Percentiles rank a stretch among this genome's conserved stretches.
Conservation (phyloP, 1,140 invertebrate genomes). For the Drosophila insularis region DNA sequence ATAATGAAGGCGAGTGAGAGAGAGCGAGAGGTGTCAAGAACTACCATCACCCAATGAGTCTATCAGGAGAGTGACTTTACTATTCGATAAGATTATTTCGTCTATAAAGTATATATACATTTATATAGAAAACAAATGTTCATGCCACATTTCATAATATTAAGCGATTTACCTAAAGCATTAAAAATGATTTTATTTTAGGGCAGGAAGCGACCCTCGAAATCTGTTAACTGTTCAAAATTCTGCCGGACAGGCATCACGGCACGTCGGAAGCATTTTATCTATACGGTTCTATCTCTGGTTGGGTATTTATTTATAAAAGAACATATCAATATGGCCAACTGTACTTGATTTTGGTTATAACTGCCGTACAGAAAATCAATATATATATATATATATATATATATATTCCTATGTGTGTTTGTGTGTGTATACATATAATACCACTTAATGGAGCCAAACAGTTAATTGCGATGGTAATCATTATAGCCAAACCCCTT, state of each 20-base stretch:
- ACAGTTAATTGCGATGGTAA: constrained; percentile 43
- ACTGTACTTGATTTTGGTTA: background rate
- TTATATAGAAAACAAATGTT: background rate
- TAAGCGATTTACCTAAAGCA: background rate
- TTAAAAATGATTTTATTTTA: background rate
- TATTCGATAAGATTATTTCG: constrained; percentile 2
- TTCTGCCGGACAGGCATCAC: constrained; percentile 16
- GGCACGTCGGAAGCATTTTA: background rate
- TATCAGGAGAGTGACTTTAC: constrained; percentile 4
- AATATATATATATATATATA: constrained; percentile 21
- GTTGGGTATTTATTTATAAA: background rate
- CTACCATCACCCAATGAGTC: background rate
- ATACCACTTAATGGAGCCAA: constrained; percentile 33
- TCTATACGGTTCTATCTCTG: background rate
- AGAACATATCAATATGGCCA: background rate
- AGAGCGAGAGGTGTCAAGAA: background rate
- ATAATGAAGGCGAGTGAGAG: background rate
- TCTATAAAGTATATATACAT: background rate
- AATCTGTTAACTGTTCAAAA: background rate
- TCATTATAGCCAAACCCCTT: constrained; percentile 16
- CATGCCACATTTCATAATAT: constrained; percentile 3
- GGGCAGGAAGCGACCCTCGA: background rate
- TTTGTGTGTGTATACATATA: background rate
- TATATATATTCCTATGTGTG: background rate
- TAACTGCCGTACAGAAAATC: constrained; percentile 29